Conservation (phyloP, 2,888 invertebrate species). For the Tetragnatha montana region DNA sequence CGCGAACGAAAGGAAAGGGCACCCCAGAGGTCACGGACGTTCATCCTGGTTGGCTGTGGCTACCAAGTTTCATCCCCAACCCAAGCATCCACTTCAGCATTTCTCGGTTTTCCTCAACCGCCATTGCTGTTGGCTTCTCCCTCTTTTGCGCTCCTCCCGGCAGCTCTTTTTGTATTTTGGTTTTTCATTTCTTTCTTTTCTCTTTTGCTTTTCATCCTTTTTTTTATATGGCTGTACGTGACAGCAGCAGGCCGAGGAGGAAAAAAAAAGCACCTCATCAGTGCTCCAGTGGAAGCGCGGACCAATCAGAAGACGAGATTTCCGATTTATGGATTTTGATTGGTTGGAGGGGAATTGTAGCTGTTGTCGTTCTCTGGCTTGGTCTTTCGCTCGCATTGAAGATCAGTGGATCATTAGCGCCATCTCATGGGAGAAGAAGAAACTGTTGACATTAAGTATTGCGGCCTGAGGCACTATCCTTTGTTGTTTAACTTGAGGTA, state of each 20-base stretch:
- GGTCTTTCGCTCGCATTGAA: background rate
- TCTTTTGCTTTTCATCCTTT: background rate
- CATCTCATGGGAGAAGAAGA: conserved; percentile 22
- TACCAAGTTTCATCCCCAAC: conserved; percentile 14
- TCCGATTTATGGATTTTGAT: conserved; percentile 59
- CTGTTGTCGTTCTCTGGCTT: conserved; percentile 20
- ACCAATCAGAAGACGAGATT: conserved; percentile 61
- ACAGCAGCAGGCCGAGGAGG: background rate
- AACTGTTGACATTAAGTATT: no score
- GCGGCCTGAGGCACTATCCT: no score
- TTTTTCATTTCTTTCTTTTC: background rate
- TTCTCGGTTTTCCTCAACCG: conserved; percentile 25
- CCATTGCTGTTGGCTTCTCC: conserved; percentile 40
- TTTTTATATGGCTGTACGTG: conserved; percentile 7
- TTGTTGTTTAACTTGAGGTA: no score
- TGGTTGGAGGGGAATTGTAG: conserved; percentile 33
- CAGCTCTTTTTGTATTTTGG: background rate
- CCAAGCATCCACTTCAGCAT: conserved; percentile 19
- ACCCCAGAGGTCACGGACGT: conserved; percentile 20
- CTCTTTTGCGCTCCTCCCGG: background rate
- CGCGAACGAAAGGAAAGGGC: background rate
- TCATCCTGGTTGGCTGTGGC: conserved; percentile 8
- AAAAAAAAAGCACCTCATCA: conserved; percentile 7
- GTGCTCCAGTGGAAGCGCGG: conserved; percentile 20
- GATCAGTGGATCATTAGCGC: conserved; percentile 8